A percentile compares a stretch with the other conserved stretches of the same genome.
Evolutionary conservation across 2,888 invertebrate species (phyloP).

Genomic region (Brachynemurus nebulosus): DNA sequence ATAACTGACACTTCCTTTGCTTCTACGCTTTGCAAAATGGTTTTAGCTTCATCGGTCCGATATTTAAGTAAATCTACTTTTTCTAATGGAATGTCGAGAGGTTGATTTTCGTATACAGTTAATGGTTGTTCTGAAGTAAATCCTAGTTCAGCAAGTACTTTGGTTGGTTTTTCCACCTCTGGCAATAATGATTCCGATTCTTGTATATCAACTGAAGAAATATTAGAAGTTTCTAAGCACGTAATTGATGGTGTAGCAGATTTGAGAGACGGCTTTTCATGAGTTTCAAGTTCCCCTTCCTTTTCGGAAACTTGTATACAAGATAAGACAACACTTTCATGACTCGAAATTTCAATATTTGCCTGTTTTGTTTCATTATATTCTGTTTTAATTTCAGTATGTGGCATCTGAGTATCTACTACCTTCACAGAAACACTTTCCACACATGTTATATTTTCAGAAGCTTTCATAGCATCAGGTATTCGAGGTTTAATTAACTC

Average conservation of each 20-base stretch:
- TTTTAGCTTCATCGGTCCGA: conserved; percentile 35
- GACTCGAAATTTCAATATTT: conserved; percentile 42
- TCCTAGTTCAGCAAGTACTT: conserved; percentile 40
- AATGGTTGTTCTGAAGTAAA: conserved; percentile 45
- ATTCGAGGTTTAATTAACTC: conserved; percentile 32
- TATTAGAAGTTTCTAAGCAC: conserved; percentile 42
- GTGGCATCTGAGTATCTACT: conserved; percentile 51
- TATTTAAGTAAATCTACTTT: conserved; percentile 40
- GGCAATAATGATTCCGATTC: conserved; percentile 49
- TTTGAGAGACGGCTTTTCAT: conserved; percentile 31
- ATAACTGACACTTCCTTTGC: conserved; percentile 49
- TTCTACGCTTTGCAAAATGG: conserved; percentile 42
- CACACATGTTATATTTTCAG: conserved; percentile 35
- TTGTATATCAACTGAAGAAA: conserved; percentile 43
- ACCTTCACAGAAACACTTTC: conserved; percentile 45
- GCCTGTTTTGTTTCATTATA: conserved; percentile 39
- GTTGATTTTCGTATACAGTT: conserved; percentile 41
- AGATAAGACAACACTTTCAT: conserved; percentile 42
- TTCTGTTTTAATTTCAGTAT: conserved; percentile 39
- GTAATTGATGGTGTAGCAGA: conserved; percentile 37
- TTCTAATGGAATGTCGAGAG: conserved; percentile 38
- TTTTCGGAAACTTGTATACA: conserved; percentile 46
- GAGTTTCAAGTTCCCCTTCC: conserved; percentile 37
- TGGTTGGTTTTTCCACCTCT: conserved; percentile 35
- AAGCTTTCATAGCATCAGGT: conserved; percentile 33